Base-by-base conservation (phyloP, 2,888 invertebrate genomes). In the Trichopria drosophilae region DNA sequence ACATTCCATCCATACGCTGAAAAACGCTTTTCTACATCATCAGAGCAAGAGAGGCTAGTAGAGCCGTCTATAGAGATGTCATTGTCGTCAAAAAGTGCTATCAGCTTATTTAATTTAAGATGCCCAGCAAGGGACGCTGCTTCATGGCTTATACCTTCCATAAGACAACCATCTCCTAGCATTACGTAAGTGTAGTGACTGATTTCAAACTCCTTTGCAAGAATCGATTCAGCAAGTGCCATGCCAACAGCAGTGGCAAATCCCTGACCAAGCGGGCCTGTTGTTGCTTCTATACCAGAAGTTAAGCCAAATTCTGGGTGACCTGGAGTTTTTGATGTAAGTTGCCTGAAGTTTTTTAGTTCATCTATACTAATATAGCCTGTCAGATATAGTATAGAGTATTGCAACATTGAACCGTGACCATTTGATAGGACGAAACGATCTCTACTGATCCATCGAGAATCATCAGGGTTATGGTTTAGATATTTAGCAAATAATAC, bases 251-350 rank as follows among this genome's bases (percentile, higher is more conserved):
- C 34, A 39, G 26, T 15, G 34, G 40, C 44, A 45, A 51, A 31
- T 37, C 51, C 51, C 44, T 51, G 44, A 39, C 51, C 51, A 28
- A 51, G 40, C n/a, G 51, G 51, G 32, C 51, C 51, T 41, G 51
- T 44, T 35, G 51, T 39, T 39, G 39, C 42, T 26, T 51, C 51
- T 39, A 51, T 28, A 22, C 51, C 51, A 26, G 44, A 32, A 40
- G 39, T 40, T 26, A 51, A 44, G 36, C 40, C 40, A 20, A 35
- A 45, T 39, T 51, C 51, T 39, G 51, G 51, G 40, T 51, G 34
- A 10, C 51, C 51, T 39, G 51, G 45, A 23, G 51, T 45, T 39
- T 44, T 51, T 37, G 45, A 45, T 32, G 31, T 29, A 31, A 51
- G 39, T 45, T 51, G 51, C 34, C 51, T 39, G 23, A 51, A 51